Evolutionary conservation across 2,113 vertebrate species (phyloP).

Genomic region (Coptodon bakossiorum): DNA sequence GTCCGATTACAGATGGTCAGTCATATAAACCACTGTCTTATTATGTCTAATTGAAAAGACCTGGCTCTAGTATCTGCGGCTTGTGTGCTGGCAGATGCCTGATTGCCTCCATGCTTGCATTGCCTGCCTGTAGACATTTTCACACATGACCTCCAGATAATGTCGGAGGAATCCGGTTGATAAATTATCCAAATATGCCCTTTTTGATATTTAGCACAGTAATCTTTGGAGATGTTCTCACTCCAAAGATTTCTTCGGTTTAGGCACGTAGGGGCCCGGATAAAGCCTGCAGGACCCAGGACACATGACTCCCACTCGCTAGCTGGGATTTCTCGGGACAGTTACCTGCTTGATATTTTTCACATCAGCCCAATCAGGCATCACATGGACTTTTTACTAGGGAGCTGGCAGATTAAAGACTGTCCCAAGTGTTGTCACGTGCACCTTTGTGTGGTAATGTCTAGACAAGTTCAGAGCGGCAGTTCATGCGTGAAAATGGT

Average conservation of each 20-base stretch:
- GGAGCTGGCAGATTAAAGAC: background rate
- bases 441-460: background rate
- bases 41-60: conserved; percentile 19
- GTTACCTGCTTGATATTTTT: background rate
- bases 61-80: background rate
- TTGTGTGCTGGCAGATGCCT: background rate
- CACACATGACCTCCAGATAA: background rate
- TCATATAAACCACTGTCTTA: conserved; percentile 4
- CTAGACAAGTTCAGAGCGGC: background rate
- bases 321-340: background rate
- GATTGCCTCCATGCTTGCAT: background rate
- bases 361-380: background rate
- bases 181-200: background rate
- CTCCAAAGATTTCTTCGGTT: background rate
- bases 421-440: background rate
- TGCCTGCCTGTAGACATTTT: background rate
- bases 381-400: background rate
- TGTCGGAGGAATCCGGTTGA: background rate
- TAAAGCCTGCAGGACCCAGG: background rate
- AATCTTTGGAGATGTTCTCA: background rate
- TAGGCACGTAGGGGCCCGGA: background rate
- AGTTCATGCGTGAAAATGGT: background rate
- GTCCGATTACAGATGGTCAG: conserved; percentile 36
- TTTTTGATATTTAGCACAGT: background rate
- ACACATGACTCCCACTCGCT: background rate